These are phyloP conservation scores for Euphysa ruthae DNA, from an alignment of 30 jellyfish, hydroid and myxozoan genomes.

Conservation along the genomic window DNA sequence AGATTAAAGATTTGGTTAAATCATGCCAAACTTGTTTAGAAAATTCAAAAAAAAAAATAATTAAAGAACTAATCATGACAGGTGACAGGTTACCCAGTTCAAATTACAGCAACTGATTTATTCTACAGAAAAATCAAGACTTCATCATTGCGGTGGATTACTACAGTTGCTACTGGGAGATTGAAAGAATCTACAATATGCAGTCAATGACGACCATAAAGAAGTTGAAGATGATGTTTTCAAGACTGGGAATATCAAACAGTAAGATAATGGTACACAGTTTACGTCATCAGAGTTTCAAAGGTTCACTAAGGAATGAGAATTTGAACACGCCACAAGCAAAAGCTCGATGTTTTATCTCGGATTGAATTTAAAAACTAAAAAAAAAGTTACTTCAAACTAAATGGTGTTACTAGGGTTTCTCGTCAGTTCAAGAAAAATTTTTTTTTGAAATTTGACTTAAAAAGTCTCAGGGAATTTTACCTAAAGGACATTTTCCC, in stretches of 20 bases:
- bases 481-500: too few species aligned
- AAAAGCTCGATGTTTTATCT: too few species aligned
- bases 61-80: background rate
- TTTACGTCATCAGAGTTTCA: background rate
- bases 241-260: background rate
- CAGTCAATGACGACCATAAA: background rate
- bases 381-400: too few species aligned
- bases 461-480: too few species aligned
- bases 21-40: slow-evolving; percentile 23
- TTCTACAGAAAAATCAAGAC: background rate
- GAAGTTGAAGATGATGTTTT: background rate
- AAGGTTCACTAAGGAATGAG: background rate
- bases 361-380: too few species aligned
- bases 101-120: background rate
- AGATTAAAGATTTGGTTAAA: slow-evolving; percentile 20
- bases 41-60: background rate
- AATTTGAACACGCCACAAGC: background rate
- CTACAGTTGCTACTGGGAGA: background rate
- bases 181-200: background rate
- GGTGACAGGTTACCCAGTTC: background rate
- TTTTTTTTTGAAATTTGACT: too few species aligned
- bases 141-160: background rate
- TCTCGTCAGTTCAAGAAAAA: too few species aligned
- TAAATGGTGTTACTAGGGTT: too few species aligned
- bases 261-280: slow-evolving; percentile 1